Conservation (phyloP, 1,140 invertebrate species). For the Drosophila ogumai region DNA sequence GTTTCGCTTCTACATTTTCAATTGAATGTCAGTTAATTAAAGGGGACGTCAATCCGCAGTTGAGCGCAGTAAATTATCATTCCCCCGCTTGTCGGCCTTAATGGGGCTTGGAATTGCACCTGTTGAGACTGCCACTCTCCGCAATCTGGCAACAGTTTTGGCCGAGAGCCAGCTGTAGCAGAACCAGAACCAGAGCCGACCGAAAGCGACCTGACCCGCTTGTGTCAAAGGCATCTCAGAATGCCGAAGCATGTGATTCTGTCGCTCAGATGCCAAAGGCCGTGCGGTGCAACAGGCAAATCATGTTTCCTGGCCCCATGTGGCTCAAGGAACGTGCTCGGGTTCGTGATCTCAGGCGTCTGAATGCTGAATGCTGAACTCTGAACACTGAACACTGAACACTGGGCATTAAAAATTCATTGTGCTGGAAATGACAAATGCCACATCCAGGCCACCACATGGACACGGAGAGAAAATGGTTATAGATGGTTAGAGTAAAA, state of each 20-base stretch:
- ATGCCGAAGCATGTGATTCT: slow-evolving; percentile 13
- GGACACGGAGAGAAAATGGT: slow-evolving; percentile 1
- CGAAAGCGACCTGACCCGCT: slow-evolving; percentile 26
- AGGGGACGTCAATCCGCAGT: slow-evolving; percentile 17
- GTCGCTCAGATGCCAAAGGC: slow-evolving; percentile 38
- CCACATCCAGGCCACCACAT: slow-evolving; percentile 23
- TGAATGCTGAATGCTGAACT: slow-evolving; percentile 13
- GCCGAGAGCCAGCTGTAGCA: slow-evolving; percentile 6
- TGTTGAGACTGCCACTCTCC: slow-evolving; percentile 32
- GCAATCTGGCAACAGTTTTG: slow-evolving; percentile 31
- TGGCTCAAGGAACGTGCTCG: slow-evolving; percentile 40
- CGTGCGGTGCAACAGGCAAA: slow-evolving; percentile 46
- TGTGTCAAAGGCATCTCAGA: slow-evolving; percentile 40
- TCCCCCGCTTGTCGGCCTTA: slow-evolving; percentile 35
- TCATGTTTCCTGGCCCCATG: slow-evolving; percentile 35
- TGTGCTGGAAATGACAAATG: slow-evolving; percentile 57
- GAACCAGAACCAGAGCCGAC: slow-evolving; percentile 1
- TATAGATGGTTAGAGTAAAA: not conserved
- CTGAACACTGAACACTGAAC: not conserved
- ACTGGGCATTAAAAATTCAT: slow-evolving; percentile 68
- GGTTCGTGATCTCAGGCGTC: slow-evolving; percentile 25
- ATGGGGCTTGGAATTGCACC: slow-evolving; percentile 46
- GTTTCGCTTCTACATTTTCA: slow-evolving; percentile 26
- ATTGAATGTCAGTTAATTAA: slow-evolving; percentile 40
- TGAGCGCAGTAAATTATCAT: slow-evolving; percentile 44